A percentile compares a stretch with the other conserved stretches of the same genome.
Evolutionary conservation across 1,140 invertebrate species (phyloP).

Genomic region (Phocides pigmalion): DNA sequence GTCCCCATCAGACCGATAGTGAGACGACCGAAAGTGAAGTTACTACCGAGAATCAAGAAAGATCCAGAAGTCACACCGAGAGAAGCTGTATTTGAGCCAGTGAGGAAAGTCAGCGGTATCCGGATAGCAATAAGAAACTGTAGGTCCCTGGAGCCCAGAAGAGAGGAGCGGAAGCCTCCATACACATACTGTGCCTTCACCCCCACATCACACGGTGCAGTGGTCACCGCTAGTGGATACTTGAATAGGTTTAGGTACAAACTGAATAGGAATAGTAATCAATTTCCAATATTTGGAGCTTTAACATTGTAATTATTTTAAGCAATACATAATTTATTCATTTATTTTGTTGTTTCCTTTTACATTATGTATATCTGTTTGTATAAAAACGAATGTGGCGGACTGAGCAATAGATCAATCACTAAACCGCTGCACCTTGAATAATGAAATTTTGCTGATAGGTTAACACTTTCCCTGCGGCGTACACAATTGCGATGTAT

Average conservation of each 20-base stretch:
- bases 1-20: conserved; percentile 49
- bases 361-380: too few relatives aligned
- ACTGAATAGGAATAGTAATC: conserved; percentile 49
- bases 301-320: conserved; percentile 58
- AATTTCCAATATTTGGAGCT: conserved; percentile 72
- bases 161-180: conserved; percentile 24
- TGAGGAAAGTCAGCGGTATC: conserved; percentile 46
- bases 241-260: conserved; percentile 72
- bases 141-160: conserved; percentile 45
- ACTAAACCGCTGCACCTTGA: too few relatives aligned
- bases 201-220: conserved; percentile 34
- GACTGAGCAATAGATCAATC: too few relatives aligned
- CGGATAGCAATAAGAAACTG: conserved; percentile 66
- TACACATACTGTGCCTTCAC: conserved; percentile 25
- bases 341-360: conserved; percentile 30
- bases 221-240: conserved; percentile 57
- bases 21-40: conserved; percentile 54
- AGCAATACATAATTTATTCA: conserved; percentile 56
- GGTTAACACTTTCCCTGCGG: too few relatives aligned
- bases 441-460: too few relatives aligned
- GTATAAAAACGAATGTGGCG: too few relatives aligned
- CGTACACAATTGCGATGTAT: too few relatives aligned
- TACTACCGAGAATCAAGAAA: conserved; percentile 38
- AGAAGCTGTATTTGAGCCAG: conserved; percentile 59
- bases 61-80: conserved; percentile 42